Base-by-base conservation (phyloP, 2,888 invertebrate species). In the Kryphioiulus occultus region DNA sequence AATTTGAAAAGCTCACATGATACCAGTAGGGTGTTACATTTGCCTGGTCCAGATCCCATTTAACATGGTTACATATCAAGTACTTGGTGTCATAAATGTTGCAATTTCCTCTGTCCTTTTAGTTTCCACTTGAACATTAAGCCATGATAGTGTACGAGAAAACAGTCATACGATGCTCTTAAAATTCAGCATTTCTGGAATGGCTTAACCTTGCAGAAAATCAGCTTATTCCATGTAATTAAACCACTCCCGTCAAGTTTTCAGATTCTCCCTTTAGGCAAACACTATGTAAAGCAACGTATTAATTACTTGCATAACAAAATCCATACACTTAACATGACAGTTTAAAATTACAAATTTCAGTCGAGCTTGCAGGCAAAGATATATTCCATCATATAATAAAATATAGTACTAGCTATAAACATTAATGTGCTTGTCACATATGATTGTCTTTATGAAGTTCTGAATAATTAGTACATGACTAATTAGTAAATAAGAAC, bases 211-310 rank as follows among this genome's bases (percentile, higher is more conserved):
- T 68, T 26, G 68, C 22, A 68, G 68, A 68, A 68, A 68, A 68
- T 68, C 68, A 68, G 68, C 68, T 68, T 68, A 68, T 68, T 68
- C 68, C 68, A 68, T 68, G 68, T 26, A 22, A 68, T 68, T 68
- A 68, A 68, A 26, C 68, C 22, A 68, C 22, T n/a, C 26, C 22
- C 68, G n/a, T 68, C 68, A 68, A 68, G 26, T 4, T n/a, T 68
- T 3, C 22, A 68, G 68, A 68, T 68, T 26, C 17, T 68, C 22
- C 68, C 68, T 22, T 68, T 68, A 68, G 68, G 68, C 68, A 59
- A 2, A 12, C n/a, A 35, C 35, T 35, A 4, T 35, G 35, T 35
- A 68, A 68, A n/a, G 17, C 53, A 17, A 19, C n/a, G 22, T 68
- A 68, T 68, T 68, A 68, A 22, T 68, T 68, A 68, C 68, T 68